Base-by-base conservation (phyloP, 2,888 invertebrate species). In the Ectemnius continuus region DNA sequence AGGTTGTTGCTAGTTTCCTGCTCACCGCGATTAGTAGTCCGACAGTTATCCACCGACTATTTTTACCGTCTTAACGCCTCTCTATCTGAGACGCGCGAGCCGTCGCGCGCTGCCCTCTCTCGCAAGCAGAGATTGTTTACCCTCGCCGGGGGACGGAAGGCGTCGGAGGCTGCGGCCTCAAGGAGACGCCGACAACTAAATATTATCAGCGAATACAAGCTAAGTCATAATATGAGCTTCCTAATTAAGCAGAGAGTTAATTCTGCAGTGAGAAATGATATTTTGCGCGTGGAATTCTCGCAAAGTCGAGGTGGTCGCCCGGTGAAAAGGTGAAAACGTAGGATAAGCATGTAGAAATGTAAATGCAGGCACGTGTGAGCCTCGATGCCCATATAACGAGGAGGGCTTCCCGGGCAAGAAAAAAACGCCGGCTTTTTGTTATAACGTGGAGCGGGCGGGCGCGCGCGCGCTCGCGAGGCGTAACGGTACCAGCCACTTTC, bases 401-500 rank as follows among this genome's bases (percentile, higher is more conserved):
- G 8, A 36, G 36, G 8, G 36, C 8, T 36, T 36, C 36, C 23
- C 36, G 11, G 6, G 8, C 8, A 11, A 11, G 36, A 11, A 36
- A 36, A 36, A 36, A 36, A 11, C 36, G 4, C 8, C 36, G 36
- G 11, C 36, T 36, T 36, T 79, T 81, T 76, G 77, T 83, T 73
- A 77, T 71, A 79, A 61, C 62, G 61, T 45, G 26, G 65, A 65
- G 67, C 5, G 28, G 5, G 48, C n/a, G 8, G n/a, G n/a, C n/a
- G n/a, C n/a, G 67, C 5, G 52, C 11, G 48, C 16, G 4, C 48
- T 4, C 75, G 76, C 72, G 75, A 70, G 73, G 59, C 60, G 79
- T 86, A 86, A 86, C 86, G 86, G 86, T 86, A 83, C 78, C 79
- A 75, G 83, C 84, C 86, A 86, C 86, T 87, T 87, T 87, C 86